Base-by-base conservation (phyloP, 2,113 vertebrate species). In the Isurus oxyrinchus region DNA sequence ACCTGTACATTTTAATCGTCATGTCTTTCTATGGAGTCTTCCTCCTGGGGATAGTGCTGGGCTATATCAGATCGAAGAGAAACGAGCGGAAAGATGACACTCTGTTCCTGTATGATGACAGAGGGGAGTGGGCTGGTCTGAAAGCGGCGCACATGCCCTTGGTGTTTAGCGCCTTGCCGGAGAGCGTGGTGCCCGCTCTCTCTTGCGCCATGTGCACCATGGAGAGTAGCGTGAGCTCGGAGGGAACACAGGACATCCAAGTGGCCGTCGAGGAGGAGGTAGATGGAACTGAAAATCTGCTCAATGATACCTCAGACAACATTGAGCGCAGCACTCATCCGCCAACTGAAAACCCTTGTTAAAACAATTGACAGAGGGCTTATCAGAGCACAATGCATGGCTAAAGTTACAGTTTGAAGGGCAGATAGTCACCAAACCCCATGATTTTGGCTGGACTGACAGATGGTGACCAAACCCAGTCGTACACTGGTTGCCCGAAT, bases 21-120 rank as follows among this genome's bases (percentile, higher is more conserved):
- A 98, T 99, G 98, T 99, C 98, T 96, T 99, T 99, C 98, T 99
- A 99, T 0, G 99, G 98, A 72, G 96, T 99, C 97, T 99, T 99
- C 97, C 98, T 99, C 97, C 98, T 98, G 19, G 99, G 98, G 35
- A 98, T 99, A 96, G 98, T 98, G 98, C 97, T 99, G 61, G 98
- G 98, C 96, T 99, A 99, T 97, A 98, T 99, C 97, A 99, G 99
- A 97, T 99, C 98, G 96, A 99, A 99, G 97, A 97, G 98, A 96
- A 98, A 98, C 91, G 98, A 99, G 97, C 99, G 99, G 97, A 98
- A 98, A 96, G 97, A 98, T 91, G 99, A 98, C 97, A 97, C 99
- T 49, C 98, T 99, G 96, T 97, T 99, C 59, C 98, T 99, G 81
- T 99, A 99, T 97, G 99, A 99, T 2, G 98, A 99, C 97, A 98